Evolutionary conservation across 2,888 invertebrate genomes (phyloP), one percentile per base, ranked within the genome.

Genomic region (Hofmannophila pseudospretella): DNA sequence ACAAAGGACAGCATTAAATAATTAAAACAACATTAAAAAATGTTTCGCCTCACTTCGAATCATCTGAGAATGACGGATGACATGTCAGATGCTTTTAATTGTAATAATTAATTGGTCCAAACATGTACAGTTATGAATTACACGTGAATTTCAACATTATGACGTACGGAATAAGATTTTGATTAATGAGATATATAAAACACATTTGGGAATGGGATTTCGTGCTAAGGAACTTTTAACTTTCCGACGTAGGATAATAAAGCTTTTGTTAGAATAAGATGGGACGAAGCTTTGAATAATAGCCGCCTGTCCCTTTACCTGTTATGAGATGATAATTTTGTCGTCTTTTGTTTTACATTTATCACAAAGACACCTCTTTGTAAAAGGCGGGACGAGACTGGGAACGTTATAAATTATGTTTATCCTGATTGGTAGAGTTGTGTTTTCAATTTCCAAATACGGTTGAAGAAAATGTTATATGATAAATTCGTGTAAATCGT

Each of bases 281-380:
- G 7, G 23, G 5, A 11, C 1, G 12, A 7, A 10, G 9, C 25
- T 33, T 34, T 38, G 34, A 31, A 16, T 19, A 34, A 38, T 30
- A 34, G 20, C 32, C 16, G 38, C 22, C 8, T 14, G 31, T 30
- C 34, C 38, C 34, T 34, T 30, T 34, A 7, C 26, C 30, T 31
- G 31, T 34, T 34, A 19, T 19, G 39, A 32, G 20, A 32, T 32
- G 39, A 39, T 39, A 39, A 39, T 39, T 39, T 35, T 39, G 35
- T 35, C 39, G 32, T 39, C 39, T 39, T 39, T 39, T 39, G 39
- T 39, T 39, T 39, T 39, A 39, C 19, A 22, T 35, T 39, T 38
- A 34, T 34, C 34, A 16, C 14, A 7, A 26, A 30, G 30, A 34
- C 30, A 22, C 34, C 30, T 37, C 37, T 38, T 38, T 38, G 27